These are phyloP conservation scores for Heptranchias perlo DNA, from an alignment of 2,113 vertebrate genomes.

Conservation along the genomic window DNA sequence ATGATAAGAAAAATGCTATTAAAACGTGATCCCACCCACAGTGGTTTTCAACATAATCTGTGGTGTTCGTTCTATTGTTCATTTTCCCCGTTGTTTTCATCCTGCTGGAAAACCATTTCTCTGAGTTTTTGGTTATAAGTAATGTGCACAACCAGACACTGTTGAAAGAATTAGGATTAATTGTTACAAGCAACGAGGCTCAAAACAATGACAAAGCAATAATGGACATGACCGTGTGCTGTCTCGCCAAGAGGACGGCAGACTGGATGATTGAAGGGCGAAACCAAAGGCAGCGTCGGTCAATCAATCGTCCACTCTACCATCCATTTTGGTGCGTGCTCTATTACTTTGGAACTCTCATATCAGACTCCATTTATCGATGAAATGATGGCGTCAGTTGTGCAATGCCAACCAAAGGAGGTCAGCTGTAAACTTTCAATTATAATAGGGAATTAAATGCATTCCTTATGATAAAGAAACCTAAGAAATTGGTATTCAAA, in stretches of 20 bases:
- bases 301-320: background rate
- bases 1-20: background rate
- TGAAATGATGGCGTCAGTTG: background rate
- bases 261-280: background rate
- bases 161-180: background rate
- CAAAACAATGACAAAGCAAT: background rate
- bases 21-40: background rate
- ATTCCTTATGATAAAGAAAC: background rate
- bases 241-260: background rate
- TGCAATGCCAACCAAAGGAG: background rate
- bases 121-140: background rate
- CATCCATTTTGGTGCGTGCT: background rate
- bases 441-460: too few relatives aligned
- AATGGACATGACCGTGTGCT: background rate
- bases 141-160: background rate
- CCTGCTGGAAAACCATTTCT: background rate
- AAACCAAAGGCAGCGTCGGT: background rate
- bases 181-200: background rate
- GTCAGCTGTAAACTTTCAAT: background rate
- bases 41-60: too few relatives aligned
- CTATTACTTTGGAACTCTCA: background rate
- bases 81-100: too few relatives aligned
- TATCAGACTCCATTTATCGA: background rate
- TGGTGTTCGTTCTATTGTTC: background rate
- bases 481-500: background rate